These are phyloP conservation scores for Hemiscyllium ocellatum DNA, from an alignment of 2,113 vertebrate genomes.

Conservation along the genomic window DNA sequence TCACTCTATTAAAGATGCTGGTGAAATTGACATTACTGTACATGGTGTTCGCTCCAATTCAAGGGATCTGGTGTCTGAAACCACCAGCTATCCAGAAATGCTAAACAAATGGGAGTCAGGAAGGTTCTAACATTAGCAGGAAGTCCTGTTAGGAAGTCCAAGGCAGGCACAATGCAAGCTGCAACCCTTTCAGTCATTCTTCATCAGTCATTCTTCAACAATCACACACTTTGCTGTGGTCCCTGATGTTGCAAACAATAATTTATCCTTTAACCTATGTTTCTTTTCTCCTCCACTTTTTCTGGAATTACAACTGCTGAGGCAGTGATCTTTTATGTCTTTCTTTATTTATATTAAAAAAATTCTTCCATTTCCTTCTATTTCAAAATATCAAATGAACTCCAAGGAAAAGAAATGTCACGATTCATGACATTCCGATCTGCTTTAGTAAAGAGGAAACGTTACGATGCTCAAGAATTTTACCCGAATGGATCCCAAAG, in stretches of 20 bases:
- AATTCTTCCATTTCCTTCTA: background rate
- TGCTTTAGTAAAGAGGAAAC: background rate
- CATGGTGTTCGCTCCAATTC: no score
- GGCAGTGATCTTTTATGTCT: background rate
- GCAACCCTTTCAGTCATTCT: background rate
- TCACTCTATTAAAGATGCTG: no score
- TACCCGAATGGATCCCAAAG: background rate
- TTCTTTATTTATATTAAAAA: background rate
- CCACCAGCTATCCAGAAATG: no score
- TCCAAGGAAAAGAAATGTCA: background rate
- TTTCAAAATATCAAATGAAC: background rate
- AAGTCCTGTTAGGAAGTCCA: background rate
- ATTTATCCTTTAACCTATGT: no score
- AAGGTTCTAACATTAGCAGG: background rate
- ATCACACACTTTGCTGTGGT: background rate
- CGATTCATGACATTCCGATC: background rate
- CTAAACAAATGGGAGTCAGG: background rate
- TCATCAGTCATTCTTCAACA: background rate
- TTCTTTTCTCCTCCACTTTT: no score
- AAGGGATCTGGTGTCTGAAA: no score
- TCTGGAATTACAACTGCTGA: background rate
- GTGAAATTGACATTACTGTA: no score
- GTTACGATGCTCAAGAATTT: background rate
- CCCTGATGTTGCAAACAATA: no score
- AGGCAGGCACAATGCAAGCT: background rate